phyloP scores from a whole-genome alignment of 2,113 vertebrate species.

The Platichthys stellatus region DNA sequence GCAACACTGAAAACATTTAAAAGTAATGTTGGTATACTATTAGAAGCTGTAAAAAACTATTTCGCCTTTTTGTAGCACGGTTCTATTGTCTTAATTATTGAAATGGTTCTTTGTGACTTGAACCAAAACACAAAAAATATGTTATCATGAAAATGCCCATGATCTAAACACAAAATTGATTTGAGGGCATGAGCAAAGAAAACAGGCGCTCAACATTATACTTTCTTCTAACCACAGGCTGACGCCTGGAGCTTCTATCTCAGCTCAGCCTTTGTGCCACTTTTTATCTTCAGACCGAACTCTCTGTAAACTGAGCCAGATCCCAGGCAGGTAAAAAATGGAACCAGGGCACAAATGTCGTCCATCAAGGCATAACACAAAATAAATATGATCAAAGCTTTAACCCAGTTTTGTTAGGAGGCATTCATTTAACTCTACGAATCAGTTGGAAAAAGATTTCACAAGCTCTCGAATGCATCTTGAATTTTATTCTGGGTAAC shows the following conservation, averaged over 20 bases:
- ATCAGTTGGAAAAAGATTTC: not conserved
- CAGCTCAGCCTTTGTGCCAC: not conserved
- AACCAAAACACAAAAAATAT: not conserved
- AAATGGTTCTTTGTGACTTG: too few relatives aligned
- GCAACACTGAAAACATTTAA: not conserved
- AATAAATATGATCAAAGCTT: constrained; percentile 6
- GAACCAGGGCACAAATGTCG: not conserved
- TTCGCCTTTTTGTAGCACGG: not conserved
- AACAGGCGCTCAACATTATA: not conserved
- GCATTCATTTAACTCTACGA: not conserved
- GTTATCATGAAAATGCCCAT: not conserved
- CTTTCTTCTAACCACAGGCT: constrained; percentile 25
- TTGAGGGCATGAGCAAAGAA: not conserved
- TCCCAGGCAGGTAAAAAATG: not conserved
- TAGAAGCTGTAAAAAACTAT: not conserved
- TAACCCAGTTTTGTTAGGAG: not conserved
- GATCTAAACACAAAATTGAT: not conserved
- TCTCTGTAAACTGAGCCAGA: constrained; percentile 25
- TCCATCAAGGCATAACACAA: constrained; percentile 1
- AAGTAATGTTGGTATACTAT: not conserved
- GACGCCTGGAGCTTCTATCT: constrained; percentile 16
- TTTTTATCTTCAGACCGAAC: constrained; percentile 27
- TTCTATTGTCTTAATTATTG: not conserved
- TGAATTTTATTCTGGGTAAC: not conserved
- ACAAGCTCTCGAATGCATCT: not conserved